Conservation (phyloP, 1,140 invertebrate species). For the Tetragnatha versicolor region DNA sequence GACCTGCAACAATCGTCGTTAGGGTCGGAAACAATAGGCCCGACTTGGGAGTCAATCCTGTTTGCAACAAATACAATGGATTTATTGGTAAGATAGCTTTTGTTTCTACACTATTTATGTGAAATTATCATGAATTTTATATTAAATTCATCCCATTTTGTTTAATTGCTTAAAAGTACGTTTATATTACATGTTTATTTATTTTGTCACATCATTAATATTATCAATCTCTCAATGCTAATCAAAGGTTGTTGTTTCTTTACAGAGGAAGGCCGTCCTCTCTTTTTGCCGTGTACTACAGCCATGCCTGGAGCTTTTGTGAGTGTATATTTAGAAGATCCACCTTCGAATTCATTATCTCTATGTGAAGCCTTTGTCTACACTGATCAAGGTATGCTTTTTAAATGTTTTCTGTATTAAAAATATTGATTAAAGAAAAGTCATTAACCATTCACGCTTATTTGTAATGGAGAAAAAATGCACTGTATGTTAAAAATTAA, state of each 20-base stretch:
- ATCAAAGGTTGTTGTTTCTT: constrained; percentile 66
- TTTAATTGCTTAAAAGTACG: too few species aligned
- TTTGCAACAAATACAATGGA: constrained; percentile 82
- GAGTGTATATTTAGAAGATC: constrained; percentile 84
- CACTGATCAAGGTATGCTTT: constrained; percentile 85
- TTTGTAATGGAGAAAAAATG: too few species aligned
- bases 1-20: constrained; percentile 85
- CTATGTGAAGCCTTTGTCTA: constrained; percentile 97
- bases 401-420: too few species aligned
- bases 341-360: constrained; percentile 75
- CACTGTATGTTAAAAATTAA: too few species aligned
- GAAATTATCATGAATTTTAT: too few species aligned
- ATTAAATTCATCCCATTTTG: too few species aligned
- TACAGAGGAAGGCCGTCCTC: constrained; percentile 88
- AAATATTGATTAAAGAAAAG: too few species aligned
- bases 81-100: constrained; percentile 57
- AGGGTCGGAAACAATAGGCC: constrained; percentile 94
- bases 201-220: neutral
- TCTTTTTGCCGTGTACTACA: constrained; percentile 91
- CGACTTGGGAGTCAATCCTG: constrained; percentile 88
- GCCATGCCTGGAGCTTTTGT: constrained; percentile 95
- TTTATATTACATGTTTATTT: neutral
- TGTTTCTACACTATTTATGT: too few species aligned
- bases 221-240: neutral
- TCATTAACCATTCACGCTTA: too few species aligned